Evolutionary conservation across 2,113 vertebrate species (phyloP), one percentile per base, ranked within the genome.

Genomic region (Gorsachius goisagi): DNA sequence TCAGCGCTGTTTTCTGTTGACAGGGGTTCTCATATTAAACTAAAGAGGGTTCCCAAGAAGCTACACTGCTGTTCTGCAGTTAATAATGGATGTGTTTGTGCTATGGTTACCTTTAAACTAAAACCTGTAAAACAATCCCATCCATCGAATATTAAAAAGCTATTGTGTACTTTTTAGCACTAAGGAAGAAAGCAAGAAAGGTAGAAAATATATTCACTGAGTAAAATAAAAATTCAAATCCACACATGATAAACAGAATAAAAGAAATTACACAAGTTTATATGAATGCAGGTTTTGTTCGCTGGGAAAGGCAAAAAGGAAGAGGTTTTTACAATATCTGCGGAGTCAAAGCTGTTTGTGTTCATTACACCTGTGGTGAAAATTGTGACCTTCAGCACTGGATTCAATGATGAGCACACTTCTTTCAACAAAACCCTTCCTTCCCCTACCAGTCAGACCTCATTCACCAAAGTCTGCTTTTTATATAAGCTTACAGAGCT

Each of bases 61-160:
- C 88, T 89, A 85, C 89, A n/a, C 96, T 87, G 98, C 95, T 66
- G 53, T 97, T 94, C 96, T 78, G 96, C 88, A 12, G 78, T 99
- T 96, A 99, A 99, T 99, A 99, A 99, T 99, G 96, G 80, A 99
- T 99, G 98, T 17, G 21, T 92, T 75, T 97, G 98, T 98, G 93
- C 99, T 98, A 99, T 99, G 98, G 99, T 98, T 99, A 99, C 99
- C 97, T 88, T 98, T 99, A 99, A 99, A 99, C 97, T 97, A 99
- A 98, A 98, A 98, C 99, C 98, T 66, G 99, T 95, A 99, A 99
- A 97, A 63, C 27, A 98, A 99, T 99, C 98, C 73, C 82, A 24
- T 82, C 83, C 58, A 96, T 98, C 98, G 97, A 99, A 99, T 99
- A 99, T 99, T 99, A 97, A 97, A 98, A 96, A 80, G 58, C 89